phyloP scores from a whole-genome alignment of 2,113 vertebrate genomes.

The Lepisosteus oculatus region DNA sequence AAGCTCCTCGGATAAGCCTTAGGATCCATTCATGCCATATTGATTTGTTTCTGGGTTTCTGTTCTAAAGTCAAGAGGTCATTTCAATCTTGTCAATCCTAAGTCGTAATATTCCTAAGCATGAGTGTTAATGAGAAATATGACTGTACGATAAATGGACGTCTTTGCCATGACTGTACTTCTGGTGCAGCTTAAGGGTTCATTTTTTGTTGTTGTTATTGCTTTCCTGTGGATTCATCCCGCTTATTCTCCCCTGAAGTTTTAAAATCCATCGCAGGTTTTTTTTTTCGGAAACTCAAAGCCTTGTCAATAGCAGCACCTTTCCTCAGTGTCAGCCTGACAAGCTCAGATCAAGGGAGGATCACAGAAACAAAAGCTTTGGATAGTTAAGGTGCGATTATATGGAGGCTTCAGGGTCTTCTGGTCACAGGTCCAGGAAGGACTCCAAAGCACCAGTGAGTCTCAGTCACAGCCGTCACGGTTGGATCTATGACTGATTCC shows the following conservation, averaged over 20 bases:
- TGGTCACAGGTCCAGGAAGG: no score
- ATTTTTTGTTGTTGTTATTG: not conserved
- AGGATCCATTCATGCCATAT: conserved; percentile 47
- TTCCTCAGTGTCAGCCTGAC: not conserved
- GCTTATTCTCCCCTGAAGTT: not conserved
- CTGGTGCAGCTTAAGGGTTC: not conserved
- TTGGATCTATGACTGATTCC: no score
- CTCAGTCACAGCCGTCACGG: no score
- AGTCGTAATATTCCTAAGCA: conserved; percentile 24
- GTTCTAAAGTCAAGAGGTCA: conserved; percentile 30
- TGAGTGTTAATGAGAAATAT: conserved; percentile 35
- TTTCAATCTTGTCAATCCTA: conserved; percentile 34
- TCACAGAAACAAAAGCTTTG: no score
- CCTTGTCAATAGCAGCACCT: not conserved
- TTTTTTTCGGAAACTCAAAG: not conserved
- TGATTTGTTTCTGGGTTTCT: conserved; percentile 30
- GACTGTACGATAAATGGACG: not conserved
- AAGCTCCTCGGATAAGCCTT: conserved; percentile 63
- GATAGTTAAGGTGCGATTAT: no score
- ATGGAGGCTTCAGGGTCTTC: no score
- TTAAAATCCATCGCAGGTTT: not conserved
- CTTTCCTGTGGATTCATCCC: not conserved
- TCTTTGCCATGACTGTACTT: not conserved
- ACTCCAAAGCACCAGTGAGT: no score
- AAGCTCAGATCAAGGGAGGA: no score